Evolutionary conservation across 2,113 vertebrate genomes (phyloP).

Genomic region (Syngnathus typhle): DNA sequence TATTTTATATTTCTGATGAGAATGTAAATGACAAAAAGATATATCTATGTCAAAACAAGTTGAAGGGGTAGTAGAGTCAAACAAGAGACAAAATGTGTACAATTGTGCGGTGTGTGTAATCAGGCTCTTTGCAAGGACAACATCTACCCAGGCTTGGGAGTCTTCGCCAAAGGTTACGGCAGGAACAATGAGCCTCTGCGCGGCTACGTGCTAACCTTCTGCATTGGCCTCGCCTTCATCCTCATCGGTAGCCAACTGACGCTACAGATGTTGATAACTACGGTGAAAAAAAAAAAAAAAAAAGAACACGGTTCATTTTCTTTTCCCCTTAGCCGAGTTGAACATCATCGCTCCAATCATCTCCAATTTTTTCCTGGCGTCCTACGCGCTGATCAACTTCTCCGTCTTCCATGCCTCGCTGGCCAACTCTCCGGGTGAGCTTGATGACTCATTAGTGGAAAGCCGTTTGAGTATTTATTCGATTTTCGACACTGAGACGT

Average conservation of each 20-base stretch:
- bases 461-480: background rate
- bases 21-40: too few relatives aligned
- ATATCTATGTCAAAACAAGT: too few relatives aligned
- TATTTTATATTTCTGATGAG: too few relatives aligned
- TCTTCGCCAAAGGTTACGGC: constrained; percentile 95
- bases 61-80: too few relatives aligned
- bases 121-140: constrained; percentile 96
- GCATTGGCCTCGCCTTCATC: constrained; percentile 95
- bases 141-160: constrained; percentile 87
- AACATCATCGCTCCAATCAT: constrained; percentile 98
- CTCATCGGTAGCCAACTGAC: constrained; percentile 79
- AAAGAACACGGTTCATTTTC: background rate
- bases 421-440: constrained; percentile 91
- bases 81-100: too few relatives aligned
- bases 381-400: constrained; percentile 96
- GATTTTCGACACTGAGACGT: too few relatives aligned
- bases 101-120: background rate
- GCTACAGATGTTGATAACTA: background rate
- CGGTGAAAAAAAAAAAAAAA: too few relatives aligned
- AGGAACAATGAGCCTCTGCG: constrained; percentile 96
- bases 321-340: constrained; percentile 75
- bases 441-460: background rate
- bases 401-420: constrained; percentile 95
- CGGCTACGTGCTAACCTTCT: constrained; percentile 90
- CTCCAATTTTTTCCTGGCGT: constrained; percentile 98